These are phyloP conservation scores for Morone chrysops DNA, from an alignment of 2,113 vertebrate species.

Conservation along the genomic window DNA sequence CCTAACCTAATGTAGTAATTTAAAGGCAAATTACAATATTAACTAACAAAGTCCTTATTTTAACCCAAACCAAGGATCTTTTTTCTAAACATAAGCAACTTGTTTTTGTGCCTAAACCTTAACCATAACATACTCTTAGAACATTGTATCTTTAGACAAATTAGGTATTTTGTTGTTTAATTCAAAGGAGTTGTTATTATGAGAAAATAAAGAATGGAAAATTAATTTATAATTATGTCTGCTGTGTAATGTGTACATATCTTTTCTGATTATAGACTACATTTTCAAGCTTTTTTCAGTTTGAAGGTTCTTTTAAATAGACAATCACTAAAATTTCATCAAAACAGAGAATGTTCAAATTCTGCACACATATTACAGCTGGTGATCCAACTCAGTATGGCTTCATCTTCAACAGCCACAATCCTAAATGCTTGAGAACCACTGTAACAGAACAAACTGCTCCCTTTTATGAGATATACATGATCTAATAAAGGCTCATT, in stretches of 20 bases:
- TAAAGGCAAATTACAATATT: neutral
- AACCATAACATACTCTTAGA: too few relatives aligned
- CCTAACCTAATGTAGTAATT: neutral
- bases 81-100: neutral
- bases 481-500: neutral
- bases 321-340: too few relatives aligned
- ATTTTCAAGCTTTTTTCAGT: neutral
- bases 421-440: neutral
- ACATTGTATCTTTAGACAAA: neutral
- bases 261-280: too few relatives aligned
- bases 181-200: neutral
- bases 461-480: neutral
- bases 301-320: neutral
- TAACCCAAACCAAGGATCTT: neutral
- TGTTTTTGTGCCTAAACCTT: neutral
- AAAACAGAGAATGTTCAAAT: neutral
- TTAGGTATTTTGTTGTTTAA: neutral
- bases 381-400: neutral
- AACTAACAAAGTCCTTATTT: too few relatives aligned
- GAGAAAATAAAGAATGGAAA: neutral
- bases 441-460: neutral
- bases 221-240: neutral
- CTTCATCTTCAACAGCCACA: neutral
- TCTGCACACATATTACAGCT: neutral
- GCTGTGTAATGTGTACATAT: too few relatives aligned